Conservation (phyloP, 2,113 vertebrate genomes). For the Lonchura striata region DNA sequence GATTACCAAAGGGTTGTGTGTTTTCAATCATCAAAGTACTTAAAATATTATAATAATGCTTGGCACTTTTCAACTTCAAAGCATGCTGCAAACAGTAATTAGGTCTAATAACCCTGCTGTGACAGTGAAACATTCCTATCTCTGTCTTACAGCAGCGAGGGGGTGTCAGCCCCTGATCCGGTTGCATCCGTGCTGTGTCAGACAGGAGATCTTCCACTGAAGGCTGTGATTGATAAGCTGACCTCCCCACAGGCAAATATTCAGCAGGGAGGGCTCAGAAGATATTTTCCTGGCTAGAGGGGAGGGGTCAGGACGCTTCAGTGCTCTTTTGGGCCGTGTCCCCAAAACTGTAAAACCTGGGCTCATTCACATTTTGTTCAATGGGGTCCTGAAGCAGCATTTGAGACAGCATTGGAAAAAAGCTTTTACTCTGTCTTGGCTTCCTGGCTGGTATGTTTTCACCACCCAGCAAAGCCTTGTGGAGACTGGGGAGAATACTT, state of each 20-base stretch:
- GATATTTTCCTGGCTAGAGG: background rate
- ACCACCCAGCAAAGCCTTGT: background rate
- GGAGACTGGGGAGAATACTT: background rate
- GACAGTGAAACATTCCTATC: conserved; percentile 30
- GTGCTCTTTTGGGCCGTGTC: background rate
- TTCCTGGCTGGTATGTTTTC: background rate
- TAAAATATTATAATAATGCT: conserved; percentile 51
- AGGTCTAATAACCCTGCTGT: conserved; percentile 33
- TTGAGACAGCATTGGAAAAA: background rate
- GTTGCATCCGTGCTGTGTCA: background rate
- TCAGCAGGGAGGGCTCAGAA: background rate
- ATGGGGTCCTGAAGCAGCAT: background rate
- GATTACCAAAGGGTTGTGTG: conserved; percentile 1
- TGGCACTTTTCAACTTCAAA: conserved; percentile 46
- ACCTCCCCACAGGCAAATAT: background rate
- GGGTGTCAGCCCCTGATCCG: background rate
- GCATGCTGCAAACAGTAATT: background rate
- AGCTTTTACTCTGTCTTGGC: background rate
- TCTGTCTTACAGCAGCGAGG: background rate
- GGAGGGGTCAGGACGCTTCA: background rate
- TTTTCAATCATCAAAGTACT: conserved; percentile 49
- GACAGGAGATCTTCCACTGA: background rate
- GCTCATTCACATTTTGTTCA: background rate
- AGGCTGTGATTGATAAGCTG: background rate
- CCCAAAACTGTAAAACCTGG: background rate